Evolutionary conservation across 2,113 vertebrate genomes (phyloP), one percentile per base, ranked within the genome.

Genomic region (Bufo bufo): DNA sequence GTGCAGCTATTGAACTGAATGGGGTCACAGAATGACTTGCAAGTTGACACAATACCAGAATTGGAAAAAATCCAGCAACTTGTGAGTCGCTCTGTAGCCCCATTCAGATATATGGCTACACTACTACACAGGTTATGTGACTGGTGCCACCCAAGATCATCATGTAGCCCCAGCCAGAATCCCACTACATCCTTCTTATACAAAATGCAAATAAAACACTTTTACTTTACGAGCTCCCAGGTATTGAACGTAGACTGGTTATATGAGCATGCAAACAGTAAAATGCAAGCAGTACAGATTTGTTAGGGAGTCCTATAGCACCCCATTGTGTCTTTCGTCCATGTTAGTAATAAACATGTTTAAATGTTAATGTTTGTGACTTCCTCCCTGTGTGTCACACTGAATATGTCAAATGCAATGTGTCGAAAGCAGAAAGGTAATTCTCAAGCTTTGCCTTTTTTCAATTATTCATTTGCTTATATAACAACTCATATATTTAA

Each of bases 391-490:
- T 58, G 78, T 3, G 77, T 20, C 85, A 87, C 20, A 13, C 47
- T 33, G 16, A 82, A 89, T 79, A 87, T 82, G 87, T 79, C 19
- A 85, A 11, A 69, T 86, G 80, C 82, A 82, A 23, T 89, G 7
- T 47, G 1, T 0, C 90, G 80, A 50, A 45, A 47, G n/a, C 47
- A 86, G 19, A 20, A 56, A 89, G 16, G 69, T 82, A 88, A 85
- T 16, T 91, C 33, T 66, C 43, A 4, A 23, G 0, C 66, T 89
- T 89, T 47, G 86, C 2, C 5, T 78, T 83, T 54, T 23, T 59
- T 89, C 87, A 59, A 54, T 89, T 85, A 90, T 72, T 65, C 33
- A 90, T 83, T 86, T 87, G 20, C 45, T 88, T 78, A 87, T 2
- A 87, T 16, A 79, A 0, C 72, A 17, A 81, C 54, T 19, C 4